Base-by-base conservation (phyloP, 2,888 invertebrate genomes). In the Caenorhabditis imperialis region DNA sequence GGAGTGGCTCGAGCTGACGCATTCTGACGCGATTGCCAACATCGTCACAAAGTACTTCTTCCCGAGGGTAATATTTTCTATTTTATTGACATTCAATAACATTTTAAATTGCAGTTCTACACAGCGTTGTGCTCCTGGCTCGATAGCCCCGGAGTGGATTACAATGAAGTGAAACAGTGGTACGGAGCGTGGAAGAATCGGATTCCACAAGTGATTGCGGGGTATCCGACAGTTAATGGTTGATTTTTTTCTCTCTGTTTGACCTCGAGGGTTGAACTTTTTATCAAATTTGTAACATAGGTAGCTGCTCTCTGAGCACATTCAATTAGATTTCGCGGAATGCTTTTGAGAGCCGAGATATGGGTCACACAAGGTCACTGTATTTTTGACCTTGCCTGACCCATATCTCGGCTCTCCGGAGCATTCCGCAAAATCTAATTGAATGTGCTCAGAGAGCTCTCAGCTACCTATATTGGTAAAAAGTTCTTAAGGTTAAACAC, bases 81-180 rank as follows among this genome's bases (percentile, higher is more conserved):
- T 75, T 58, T 25, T 44, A 30, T n/a, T 48, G n/a, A 42, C 22
- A 18, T 44, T 45, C 10, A 40, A 14, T 1, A 33, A 45, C 30
- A 18, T 55, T 58, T 35, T 18, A 22, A 58, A 47, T 81, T 84
- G 72, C 67, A 87, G 85, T 88, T 84, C 79, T 82, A 80, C 93
- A 88, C 88, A 85, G 88, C 90, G n/a, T 83, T 92, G 45, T 89
- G 89, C 74, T 85, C 88, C 0, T 99, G 98, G 98, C 91, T 99
- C 47, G 94, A 94, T 90, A 69, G 77, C 16, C 93, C 94, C 82
- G 93, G 94, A 88, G 95, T 95, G 0, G 93, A 95, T 88, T 93
- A 97, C 25, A 93, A 94, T 0, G 94, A 97, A 89, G 93, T 98
- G 23, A 93, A 94, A 0, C 22, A 92, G 62, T 95, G 95, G 94